Evolutionary conservation across 2,113 vertebrate genomes (phyloP).

Genomic region (Myotis yumanensis): DNA sequence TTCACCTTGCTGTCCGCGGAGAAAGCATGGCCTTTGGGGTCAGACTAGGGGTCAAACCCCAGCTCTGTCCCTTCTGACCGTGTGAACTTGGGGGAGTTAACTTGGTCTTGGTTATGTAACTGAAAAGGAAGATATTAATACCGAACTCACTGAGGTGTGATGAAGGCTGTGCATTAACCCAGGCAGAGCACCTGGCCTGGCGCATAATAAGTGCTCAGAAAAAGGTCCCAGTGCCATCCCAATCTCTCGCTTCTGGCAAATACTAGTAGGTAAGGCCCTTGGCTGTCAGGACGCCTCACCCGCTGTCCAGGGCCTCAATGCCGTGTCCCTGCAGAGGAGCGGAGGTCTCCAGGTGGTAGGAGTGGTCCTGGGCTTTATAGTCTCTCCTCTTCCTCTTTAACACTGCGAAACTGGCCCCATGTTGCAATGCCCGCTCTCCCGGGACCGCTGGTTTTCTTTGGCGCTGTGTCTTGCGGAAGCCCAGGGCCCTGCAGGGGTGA

Average conservation of each 20-base stretch:
- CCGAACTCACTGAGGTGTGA: background rate
- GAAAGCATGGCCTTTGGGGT: background rate
- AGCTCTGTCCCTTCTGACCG: background rate
- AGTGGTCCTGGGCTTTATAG: background rate
- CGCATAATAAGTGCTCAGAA: rapidly evolving
- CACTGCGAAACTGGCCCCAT: background rate
- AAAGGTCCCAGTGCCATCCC: background rate
- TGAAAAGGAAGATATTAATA: background rate
- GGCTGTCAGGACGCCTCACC: rapidly evolving
- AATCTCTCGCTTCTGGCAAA: rapidly evolving
- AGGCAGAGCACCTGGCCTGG: background rate
- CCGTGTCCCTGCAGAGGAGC: rapidly evolving
- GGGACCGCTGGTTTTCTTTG: background rate
- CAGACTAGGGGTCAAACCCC: background rate
- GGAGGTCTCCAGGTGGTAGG: background rate
- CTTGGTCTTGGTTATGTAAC: rapidly evolving
- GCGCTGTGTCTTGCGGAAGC: background rate
- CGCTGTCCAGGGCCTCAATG: rapidly evolving
- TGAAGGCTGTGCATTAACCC: rapidly evolving
- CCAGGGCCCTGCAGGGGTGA: background rate
- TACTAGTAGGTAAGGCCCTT: background rate
- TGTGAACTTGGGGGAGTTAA: background rate
- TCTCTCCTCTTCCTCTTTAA: background rate
- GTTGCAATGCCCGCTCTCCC: background rate
- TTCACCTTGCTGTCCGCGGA: background rate